These are phyloP conservation scores for Grantiella picta DNA, from an alignment of 2,113 vertebrate species.

Conservation along the genomic window DNA sequence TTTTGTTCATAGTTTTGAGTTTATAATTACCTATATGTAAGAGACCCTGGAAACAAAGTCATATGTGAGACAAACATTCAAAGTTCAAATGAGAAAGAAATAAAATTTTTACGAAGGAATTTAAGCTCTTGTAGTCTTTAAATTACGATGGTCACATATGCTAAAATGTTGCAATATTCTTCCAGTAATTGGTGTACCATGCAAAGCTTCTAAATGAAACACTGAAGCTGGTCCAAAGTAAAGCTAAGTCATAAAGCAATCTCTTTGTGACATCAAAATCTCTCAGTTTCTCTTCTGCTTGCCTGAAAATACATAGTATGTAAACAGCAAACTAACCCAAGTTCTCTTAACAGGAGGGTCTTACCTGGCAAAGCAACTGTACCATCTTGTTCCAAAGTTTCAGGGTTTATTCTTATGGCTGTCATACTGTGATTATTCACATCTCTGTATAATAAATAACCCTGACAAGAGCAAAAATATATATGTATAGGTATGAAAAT, in stretches of 20 bases:
- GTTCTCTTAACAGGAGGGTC: neutral
- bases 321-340: neutral
- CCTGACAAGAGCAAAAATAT: slow-evolving; percentile 70
- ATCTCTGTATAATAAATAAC: slow-evolving; percentile 94
- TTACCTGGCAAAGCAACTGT: slow-evolving; percentile 92
- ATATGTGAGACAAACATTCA: neutral
- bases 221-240: neutral
- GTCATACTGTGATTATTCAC: slow-evolving; percentile 91
- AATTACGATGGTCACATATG: neutral
- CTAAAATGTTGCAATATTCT: neutral
- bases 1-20: neutral
- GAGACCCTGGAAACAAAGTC: neutral
- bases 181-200: neutral
- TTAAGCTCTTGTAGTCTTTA: neutral
- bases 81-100: neutral
- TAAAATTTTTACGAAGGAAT: neutral
- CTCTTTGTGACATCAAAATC: neutral
- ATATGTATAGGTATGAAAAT: neutral
- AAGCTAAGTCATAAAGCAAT: neutral
- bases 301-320: neutral
- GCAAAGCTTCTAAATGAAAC: neutral
- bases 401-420: slow-evolving; percentile 95
- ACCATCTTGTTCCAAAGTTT: slow-evolving; percentile 95
- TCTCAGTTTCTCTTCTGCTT: neutral
- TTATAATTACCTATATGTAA: neutral